Evolutionary conservation across 1,140 invertebrate species (phyloP).

Genomic region (Philaenus spumarius): DNA sequence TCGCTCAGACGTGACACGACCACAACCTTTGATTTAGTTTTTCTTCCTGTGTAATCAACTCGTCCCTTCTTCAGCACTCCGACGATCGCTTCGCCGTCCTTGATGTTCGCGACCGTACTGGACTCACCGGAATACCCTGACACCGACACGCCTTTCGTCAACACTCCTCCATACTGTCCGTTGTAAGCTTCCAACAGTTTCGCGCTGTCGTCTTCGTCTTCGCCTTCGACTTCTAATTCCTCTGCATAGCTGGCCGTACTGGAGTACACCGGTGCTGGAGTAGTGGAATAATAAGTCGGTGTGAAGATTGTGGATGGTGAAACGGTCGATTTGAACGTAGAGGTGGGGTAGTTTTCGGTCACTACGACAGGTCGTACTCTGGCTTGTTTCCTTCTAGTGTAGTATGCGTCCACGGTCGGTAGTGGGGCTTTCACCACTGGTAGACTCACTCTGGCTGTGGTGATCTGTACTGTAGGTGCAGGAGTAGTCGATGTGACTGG

Average conservation of each 20-base stretch:
- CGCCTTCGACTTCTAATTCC: slow-evolving; percentile 20
- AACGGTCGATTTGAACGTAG: slow-evolving; percentile 14
- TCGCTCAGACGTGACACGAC: slow-evolving; percentile 52
- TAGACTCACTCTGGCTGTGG: slow-evolving; percentile 17
- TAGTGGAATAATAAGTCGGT: slow-evolving; percentile 22
- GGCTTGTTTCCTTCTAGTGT: slow-evolving; percentile 22
- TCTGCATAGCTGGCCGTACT: slow-evolving; percentile 9
- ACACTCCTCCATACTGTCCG: slow-evolving; percentile 28
- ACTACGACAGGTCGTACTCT: slow-evolving; percentile 22
- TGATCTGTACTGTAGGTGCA: slow-evolving; percentile 11
- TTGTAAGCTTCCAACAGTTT: slow-evolving; percentile 25
- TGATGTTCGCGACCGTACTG: slow-evolving; percentile 24
- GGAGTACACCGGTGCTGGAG: slow-evolving; percentile 14
- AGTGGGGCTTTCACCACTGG: not conserved
- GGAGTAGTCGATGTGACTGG: slow-evolving; percentile 14
- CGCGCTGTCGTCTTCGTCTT: slow-evolving; percentile 22
- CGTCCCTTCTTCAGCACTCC: slow-evolving; percentile 28
- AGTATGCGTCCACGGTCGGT: slow-evolving; percentile 16
- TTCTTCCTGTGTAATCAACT: slow-evolving; percentile 21
- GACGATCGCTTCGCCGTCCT: slow-evolving; percentile 29
- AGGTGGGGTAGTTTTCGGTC: slow-evolving; percentile 20
- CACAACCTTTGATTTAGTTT: slow-evolving; percentile 40
- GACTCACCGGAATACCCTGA: slow-evolving; percentile 15
- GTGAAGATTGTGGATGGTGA: slow-evolving; percentile 19
- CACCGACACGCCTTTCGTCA: slow-evolving; percentile 19